A percentile compares a stretch with the other conserved stretches of the same genome.
phyloP scores from a whole-genome alignment of 2,888 invertebrate genomes.

The Horisme vitalbata region DNA sequence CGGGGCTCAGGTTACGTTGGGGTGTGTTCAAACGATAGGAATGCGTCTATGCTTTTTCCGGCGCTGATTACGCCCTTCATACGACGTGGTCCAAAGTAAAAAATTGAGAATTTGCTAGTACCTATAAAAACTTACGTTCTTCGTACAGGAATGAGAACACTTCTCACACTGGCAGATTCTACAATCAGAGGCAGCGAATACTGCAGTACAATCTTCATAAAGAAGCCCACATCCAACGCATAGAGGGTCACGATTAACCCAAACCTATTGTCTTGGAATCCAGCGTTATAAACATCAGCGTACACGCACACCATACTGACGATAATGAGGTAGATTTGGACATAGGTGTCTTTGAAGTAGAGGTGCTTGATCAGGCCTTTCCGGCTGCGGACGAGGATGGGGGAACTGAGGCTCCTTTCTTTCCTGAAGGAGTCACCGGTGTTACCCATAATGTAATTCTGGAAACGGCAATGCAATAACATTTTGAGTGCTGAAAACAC shows the following conservation, averaged over 20 bases:
- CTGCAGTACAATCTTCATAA: conserved; percentile 53
- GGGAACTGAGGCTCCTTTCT: conserved; percentile 22
- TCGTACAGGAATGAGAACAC: conserved; percentile 38
- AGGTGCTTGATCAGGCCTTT: conserved; percentile 39
- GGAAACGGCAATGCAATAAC: conserved; percentile 7
- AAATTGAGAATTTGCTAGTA: too few species aligned
- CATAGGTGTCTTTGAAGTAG: conserved; percentile 41
- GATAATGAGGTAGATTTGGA: conserved; percentile 53
- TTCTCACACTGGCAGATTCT: conserved; percentile 33
- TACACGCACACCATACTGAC: conserved; percentile 55
- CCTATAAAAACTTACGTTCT: conserved; percentile 40
- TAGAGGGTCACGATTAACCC: conserved; percentile 49
- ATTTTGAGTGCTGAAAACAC: too few species aligned
- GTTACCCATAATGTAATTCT: conserved; percentile 53
- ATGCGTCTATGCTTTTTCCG: too few species aligned
- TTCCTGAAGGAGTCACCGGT: conserved; percentile 22
- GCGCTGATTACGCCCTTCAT: too few species aligned
- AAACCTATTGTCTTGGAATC: conserved; percentile 55
- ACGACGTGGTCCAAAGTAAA: too few species aligned
- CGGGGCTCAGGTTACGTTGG: too few species aligned
- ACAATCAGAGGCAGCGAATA: conserved; percentile 45
- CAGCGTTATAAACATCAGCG: conserved; percentile 61
- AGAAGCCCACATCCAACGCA: conserved; percentile 54
- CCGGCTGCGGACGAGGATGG: conserved; percentile 24
- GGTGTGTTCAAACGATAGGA: too few species aligned